Conservation (phyloP, 2,888 invertebrate genomes). For the Lasioglossum villosulum region DNA sequence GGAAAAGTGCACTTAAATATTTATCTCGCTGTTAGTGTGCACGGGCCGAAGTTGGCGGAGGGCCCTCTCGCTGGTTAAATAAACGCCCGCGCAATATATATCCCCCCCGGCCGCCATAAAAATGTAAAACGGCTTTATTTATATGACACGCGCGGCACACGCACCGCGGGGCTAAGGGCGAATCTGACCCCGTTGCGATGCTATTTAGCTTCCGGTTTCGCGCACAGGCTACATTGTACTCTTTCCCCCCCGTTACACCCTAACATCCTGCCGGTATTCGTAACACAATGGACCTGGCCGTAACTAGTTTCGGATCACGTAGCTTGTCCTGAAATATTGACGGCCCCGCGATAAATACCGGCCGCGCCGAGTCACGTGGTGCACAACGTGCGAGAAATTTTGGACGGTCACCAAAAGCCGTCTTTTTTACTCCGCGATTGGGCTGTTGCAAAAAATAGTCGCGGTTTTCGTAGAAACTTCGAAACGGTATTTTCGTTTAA, state of each 20-base stretch:
- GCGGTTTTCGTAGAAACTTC: neutral
- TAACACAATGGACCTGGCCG: slow-evolving; percentile 50
- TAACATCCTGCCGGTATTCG: slow-evolving; percentile 53
- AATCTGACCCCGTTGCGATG: slow-evolving; percentile 74
- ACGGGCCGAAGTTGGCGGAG: slow-evolving; percentile 14
- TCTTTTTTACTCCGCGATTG: neutral
- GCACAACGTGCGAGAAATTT: slow-evolving; percentile 19
- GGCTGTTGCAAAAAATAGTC: neutral
- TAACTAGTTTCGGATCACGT: slow-evolving; percentile 60
- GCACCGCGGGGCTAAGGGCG: slow-evolving; percentile 63
- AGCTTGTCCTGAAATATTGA: slow-evolving; percentile 62
- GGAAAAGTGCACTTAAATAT: slow-evolving; percentile 36
- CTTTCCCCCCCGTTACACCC: neutral
- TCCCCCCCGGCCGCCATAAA: slow-evolving; percentile 72
- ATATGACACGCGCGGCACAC: slow-evolving; percentile 73
- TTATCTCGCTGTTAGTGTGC: slow-evolving; percentile 30
- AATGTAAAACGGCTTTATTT: slow-evolving; percentile 80
- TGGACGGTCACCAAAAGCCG: neutral
- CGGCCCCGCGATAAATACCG: slow-evolving; percentile 51
- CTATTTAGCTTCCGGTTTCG: slow-evolving; percentile 75
- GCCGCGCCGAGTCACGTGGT: slow-evolving; percentile 10
- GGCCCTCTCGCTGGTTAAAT: slow-evolving; percentile 57
- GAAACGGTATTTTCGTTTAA: too few species aligned
- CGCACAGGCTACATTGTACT: slow-evolving; percentile 55
- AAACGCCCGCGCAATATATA: slow-evolving; percentile 59